Evolutionary conservation across 2,797 vertebrate species (phyloP).

Genomic region (Amphiprion clarkii): DNA sequence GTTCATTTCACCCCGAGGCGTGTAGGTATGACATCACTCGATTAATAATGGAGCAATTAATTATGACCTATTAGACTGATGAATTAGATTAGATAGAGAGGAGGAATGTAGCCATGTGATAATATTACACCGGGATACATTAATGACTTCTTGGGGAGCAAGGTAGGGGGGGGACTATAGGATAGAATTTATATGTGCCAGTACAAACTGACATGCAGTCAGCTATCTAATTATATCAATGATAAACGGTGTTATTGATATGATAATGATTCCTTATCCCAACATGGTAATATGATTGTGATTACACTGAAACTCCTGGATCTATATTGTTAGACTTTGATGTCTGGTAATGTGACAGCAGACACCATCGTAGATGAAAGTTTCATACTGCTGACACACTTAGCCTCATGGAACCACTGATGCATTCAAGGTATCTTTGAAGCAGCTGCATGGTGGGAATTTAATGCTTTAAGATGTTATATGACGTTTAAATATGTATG

Average conservation of each 20-base stretch:
- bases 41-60: conserved; percentile 84
- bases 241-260: conserved; percentile 71
- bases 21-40: conserved; percentile 79
- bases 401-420: conserved; percentile 43
- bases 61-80: conserved; percentile 83
- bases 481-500: conserved; percentile 57
- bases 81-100: conserved; percentile 80
- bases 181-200: conserved; percentile 58
- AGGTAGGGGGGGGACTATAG: conserved; percentile 16
- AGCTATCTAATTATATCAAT: conserved; percentile 65
- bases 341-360: conserved; percentile 47
- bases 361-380: conserved; percentile 57
- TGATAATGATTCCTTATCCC: conserved; percentile 53
- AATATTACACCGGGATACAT: conserved; percentile 77
- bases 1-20: conserved; percentile 68
- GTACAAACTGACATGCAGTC: conserved; percentile 60
- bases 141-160: conserved; percentile 73
- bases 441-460: conserved; percentile 27
- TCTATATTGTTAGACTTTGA: conserved; percentile 40
- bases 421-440: conserved; percentile 55
- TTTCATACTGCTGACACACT: conserved; percentile 65
- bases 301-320: conserved; percentile 33
- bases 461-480: conserved; percentile 35
- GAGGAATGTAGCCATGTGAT: conserved; percentile 74
- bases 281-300: conserved; percentile 26